Evolutionary conservation across 2,797 vertebrate species (phyloP), one percentile per base, ranked within the genome.

Genomic region (Pelobates cultripes): DNA sequence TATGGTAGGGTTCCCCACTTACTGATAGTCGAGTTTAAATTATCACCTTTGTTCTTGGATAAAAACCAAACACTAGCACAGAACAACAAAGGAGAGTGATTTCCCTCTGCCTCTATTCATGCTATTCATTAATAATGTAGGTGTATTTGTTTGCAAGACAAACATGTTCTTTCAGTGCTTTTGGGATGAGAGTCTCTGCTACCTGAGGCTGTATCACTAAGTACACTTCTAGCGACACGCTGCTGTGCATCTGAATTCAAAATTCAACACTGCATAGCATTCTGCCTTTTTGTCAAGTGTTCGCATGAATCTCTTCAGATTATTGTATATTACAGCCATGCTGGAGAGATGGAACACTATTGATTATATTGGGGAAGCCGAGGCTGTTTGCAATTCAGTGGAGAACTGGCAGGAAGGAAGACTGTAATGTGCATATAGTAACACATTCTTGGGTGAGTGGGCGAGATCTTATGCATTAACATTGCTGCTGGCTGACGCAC

Each of bases 111-210:
- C 70, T 47, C 40, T 42, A 60, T 9, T 60, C 41, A 69, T 82
- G 42, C 40, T 42, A 60, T 9, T 60, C 41, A 69, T 82, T 45
- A 82, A 77, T 77, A 73, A 78, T 82, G 41, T 45, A 82, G 75
- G 61, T 41, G 47, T 72, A 67, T 71, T 81, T 82, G 74, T 82
- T 73, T 77, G 70, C 63, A 68, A 15, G 53, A 45, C 51, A 55
- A 75, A 75, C 55, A 73, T 66, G 55, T 77, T 77, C 68, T 66
- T 43, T 40, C 44, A 63, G 44, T 71, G 72, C 64, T 77, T 77
- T 73, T 53, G 51, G 41, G 43, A 70, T 70, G 68, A 75, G 53
- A 70, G 45, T 61, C n/a, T 47, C 17, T 41, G 41, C 28, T 70
- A 63, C 79, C 79, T 51, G 66, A 53, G 79, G 73, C 79, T 28